Evolutionary conservation across 1,140 invertebrate genomes (phyloP).

Genomic region (Lepidurus apus): DNA sequence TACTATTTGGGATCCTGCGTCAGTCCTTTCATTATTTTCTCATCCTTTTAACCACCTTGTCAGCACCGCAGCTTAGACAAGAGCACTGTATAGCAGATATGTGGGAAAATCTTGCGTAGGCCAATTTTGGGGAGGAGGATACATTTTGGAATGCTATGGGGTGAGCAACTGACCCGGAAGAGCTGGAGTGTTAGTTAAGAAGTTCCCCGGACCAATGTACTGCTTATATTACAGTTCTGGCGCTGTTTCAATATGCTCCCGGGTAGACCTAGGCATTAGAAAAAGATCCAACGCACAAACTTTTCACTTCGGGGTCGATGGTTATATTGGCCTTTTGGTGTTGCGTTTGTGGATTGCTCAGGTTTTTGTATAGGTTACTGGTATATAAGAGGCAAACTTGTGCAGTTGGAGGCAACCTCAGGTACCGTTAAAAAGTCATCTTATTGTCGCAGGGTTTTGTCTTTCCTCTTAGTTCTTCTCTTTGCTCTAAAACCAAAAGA

Average conservation of each 20-base stretch:
- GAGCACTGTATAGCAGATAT: too few relatives aligned
- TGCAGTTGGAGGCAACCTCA: neutral
- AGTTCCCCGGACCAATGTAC: neutral
- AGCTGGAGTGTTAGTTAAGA: neutral
- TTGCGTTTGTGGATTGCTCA: neutral
- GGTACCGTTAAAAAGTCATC: neutral
- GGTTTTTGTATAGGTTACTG: neutral
- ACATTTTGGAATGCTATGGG: too few relatives aligned
- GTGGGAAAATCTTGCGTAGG: too few relatives aligned
- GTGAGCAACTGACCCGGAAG: neutral
- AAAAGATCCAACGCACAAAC: too few relatives aligned
- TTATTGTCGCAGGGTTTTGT: neutral
- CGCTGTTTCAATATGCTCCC: conserved; percentile 2
- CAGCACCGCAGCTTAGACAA: too few relatives aligned
- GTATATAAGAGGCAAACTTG: neutral
- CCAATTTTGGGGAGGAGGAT: too few relatives aligned
- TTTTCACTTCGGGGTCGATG: too few relatives aligned
- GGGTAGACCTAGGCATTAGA: neutral
- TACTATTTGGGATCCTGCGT: too few relatives aligned
- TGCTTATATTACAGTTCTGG: neutral
- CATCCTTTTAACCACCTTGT: too few relatives aligned
- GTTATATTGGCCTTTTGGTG: neutral
- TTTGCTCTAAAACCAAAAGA: neutral
- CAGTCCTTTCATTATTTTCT: too few relatives aligned
- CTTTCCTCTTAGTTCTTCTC: neutral